Evolutionary conservation across 1,140 invertebrate genomes (phyloP).

Genomic region (Solenopsis invicta): DNA sequence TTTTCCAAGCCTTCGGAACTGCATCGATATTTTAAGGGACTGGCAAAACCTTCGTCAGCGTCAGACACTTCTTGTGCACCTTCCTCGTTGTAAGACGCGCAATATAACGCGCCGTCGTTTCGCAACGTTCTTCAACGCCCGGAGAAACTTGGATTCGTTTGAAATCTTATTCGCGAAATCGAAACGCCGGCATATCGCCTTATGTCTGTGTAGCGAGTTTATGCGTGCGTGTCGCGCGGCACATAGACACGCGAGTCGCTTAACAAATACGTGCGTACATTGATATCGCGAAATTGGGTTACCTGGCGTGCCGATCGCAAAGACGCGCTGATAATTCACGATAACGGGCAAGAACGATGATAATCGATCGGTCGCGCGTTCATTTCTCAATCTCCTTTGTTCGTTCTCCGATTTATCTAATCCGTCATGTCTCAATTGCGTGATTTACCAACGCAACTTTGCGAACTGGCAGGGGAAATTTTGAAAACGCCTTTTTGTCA

Average conservation of each 20-base stretch:
- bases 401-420: neutral
- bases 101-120: neutral
- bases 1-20: neutral
- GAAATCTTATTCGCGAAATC: slow-evolving; percentile 46
- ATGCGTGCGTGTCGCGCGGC: slow-evolving; percentile 26
- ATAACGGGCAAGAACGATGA: slow-evolving; percentile 63
- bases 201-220: neutral
- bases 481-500: neutral
- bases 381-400: neutral
- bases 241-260: slow-evolving; percentile 13
- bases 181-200: slow-evolving; percentile 15
- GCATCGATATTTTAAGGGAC: neutral
- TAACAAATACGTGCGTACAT: slow-evolving; percentile 13
- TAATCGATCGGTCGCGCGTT: slow-evolving; percentile 43
- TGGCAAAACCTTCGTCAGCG: too few species aligned
- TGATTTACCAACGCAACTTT: neutral
- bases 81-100: neutral
- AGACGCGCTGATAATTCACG: slow-evolving; percentile 69
- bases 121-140: neutral
- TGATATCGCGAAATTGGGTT: slow-evolving; percentile 77
- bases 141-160: slow-evolving; percentile 29
- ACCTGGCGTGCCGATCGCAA: slow-evolving; percentile 42
- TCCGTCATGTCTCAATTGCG: slow-evolving; percentile 26
- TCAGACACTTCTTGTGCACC: neutral
- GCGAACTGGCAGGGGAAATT: neutral